Evolutionary conservation across 2,797 vertebrate genomes (phyloP).

Genomic region (Labroides dimidiatus): DNA sequence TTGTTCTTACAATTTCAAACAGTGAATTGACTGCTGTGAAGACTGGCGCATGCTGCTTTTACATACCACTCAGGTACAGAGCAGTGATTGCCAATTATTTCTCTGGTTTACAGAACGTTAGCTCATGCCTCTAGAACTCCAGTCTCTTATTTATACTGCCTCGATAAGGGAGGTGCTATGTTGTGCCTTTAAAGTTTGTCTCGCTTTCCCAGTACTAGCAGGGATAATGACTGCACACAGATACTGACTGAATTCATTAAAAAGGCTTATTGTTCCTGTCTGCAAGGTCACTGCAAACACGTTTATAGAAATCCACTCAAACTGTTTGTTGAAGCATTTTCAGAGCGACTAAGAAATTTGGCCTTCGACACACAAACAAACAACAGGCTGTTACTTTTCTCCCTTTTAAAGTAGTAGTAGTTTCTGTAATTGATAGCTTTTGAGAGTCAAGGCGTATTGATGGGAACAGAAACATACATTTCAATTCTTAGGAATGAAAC

Average conservation of each 20-base stretch:
- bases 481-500: not conserved
- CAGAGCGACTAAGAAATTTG: not conserved
- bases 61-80: slow-evolving; percentile 2
- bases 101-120: slow-evolving; percentile 10
- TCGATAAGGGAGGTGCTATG: not conserved
- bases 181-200: slow-evolving; percentile 6
- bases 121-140: not conserved
- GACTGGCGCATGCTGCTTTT: slow-evolving; percentile 16
- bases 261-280: not conserved
- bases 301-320: not conserved
- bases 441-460: not conserved
- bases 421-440: not conserved
- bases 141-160: not conserved
- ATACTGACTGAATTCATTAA: not conserved
- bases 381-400: not conserved
- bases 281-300: not conserved
- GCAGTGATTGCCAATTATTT: slow-evolving; percentile 26
- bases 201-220: slow-evolving; percentile 1
- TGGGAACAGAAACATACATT: not conserved
- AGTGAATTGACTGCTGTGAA: slow-evolving; percentile 37
- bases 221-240: not conserved
- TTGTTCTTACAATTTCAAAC: slow-evolving; percentile 64
- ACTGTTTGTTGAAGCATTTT: not conserved
- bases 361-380: not conserved
- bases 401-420: not conserved